Evolutionary conservation across 1,140 invertebrate species (phyloP), one percentile per base, ranked within the genome.

Genomic region (Laodelphax striatellus): DNA sequence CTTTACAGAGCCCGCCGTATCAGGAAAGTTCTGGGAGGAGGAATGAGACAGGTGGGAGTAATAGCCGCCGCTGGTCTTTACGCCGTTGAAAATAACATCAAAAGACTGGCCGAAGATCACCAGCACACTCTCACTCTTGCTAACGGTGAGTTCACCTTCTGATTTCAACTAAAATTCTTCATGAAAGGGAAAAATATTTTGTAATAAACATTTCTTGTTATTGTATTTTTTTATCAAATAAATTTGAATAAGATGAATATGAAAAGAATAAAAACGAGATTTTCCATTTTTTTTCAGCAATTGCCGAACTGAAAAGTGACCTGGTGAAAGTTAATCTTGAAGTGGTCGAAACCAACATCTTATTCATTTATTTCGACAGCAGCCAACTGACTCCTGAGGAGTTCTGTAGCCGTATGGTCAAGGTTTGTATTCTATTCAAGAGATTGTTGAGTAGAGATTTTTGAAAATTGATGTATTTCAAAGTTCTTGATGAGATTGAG

Each of bases 11-110:
- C 90, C 1, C 78, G 80, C 10, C 80, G 91, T 61, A 65, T 83
- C 5, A 77, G 93, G 11, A 97, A 97, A 74, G 87, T 84, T 46
- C 69, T 98, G 13, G 95, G 95, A 11, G 94, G 94, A 19, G 93
- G 86, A 0, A 92, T 95, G 91, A 76, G 94, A 59, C 94, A 97
- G 76, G 82, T 78, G 17, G 95, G 95, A 6, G 76, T 96, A 24
- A 69, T 97, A 8, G 94, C 94, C 2, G 92, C 91, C 0, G 87
- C 92, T 17, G 92, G 91, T 2, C 65, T 94, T 0, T 82, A 91
- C 11, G 86, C 90, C 0, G 68, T 97, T 10, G 84, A 94, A 14
- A 79, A 87, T 58, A 82, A 86, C 58, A 78, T 86, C 1, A 82
- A 86, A 0, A 73, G 79, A 42, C 74, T 97, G 19, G 66, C 65